These are phyloP conservation scores for Lepilemur septentrionalis DNA, from an alignment of 2,797 vertebrate species.

Conservation along the genomic window DNA sequence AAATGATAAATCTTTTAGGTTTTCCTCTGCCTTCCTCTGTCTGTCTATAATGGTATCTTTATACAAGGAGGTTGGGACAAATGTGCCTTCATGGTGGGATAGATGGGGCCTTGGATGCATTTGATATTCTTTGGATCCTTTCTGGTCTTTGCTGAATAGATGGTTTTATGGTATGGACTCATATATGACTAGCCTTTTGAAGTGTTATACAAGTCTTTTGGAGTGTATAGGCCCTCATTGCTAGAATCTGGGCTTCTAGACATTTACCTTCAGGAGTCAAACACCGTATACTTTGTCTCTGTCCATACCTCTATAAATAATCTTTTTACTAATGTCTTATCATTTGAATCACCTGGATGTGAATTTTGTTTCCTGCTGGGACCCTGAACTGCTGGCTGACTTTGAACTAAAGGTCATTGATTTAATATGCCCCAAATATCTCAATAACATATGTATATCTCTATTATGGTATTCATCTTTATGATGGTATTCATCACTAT, in stretches of 20 bases:
- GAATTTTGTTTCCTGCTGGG: neutral
- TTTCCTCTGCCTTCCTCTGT: neutral
- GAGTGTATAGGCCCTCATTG: neutral
- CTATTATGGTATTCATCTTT: neutral
- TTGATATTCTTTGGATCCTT: neutral
- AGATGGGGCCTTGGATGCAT: neutral
- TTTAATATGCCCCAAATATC: conserved; percentile 7
- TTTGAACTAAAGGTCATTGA: neutral
- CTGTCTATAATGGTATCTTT: neutral
- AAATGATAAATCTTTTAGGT: neutral
- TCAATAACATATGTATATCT: neutral
- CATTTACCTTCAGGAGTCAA: neutral
- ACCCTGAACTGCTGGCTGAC: neutral
- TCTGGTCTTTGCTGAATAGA: neutral
- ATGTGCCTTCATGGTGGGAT: neutral
- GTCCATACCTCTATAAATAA: neutral
- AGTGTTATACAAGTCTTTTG: neutral
- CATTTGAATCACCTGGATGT: neutral
- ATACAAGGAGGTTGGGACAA: neutral
- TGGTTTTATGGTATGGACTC: neutral
- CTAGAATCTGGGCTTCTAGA: neutral
- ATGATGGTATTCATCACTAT: neutral
- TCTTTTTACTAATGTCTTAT: neutral
- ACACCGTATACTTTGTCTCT: neutral
- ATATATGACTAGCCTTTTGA: neutral